phyloP scores from a whole-genome alignment of 2,888 invertebrate species.

The Acronicta leporina region DNA sequence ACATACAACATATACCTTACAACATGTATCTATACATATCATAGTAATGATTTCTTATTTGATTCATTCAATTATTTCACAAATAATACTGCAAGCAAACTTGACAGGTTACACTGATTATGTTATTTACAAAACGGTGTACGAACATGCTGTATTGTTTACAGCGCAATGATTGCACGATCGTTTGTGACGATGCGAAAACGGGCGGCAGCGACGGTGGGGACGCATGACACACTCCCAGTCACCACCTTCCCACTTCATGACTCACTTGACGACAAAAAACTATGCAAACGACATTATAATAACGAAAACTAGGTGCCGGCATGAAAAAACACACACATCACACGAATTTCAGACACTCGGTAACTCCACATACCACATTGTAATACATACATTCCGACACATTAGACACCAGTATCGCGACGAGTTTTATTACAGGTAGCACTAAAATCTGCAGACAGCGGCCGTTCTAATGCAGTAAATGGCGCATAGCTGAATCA shows the following conservation, averaged over 20 bases:
- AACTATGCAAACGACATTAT: conserved; percentile 68
- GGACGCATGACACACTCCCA: conserved; percentile 16
- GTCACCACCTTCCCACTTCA: conserved; percentile 55
- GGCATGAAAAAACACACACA: conserved; percentile 72
- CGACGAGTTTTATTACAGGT: conserved; percentile 73
- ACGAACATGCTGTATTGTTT: conserved; percentile 81
- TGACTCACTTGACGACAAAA: conserved; percentile 68
- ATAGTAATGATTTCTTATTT: conserved; percentile 16
- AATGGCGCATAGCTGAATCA: conserved; percentile 87
- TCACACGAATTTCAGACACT: conserved; percentile 64
- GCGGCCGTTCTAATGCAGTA: conserved; percentile 80
- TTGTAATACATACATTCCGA: conserved; percentile 67
- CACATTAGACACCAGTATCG: conserved; percentile 69
- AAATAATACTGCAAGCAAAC: conserved; percentile 26
- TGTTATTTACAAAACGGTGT: conserved; percentile 73
- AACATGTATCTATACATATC: conserved; percentile 1
- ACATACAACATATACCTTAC: conserved; percentile 9
- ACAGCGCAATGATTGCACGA: conserved; percentile 64
- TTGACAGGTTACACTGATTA: conserved; percentile 34
- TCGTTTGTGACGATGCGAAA: conserved; percentile 46
- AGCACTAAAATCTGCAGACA: conserved; percentile 77
- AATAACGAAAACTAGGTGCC: conserved; percentile 75
- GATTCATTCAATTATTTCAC: conserved; percentile 15
- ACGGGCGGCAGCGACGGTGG: conserved; percentile 21
- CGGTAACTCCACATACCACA: conserved; percentile 61